Evolutionary conservation across 2,797 vertebrate species (phyloP).

Genomic region (Thamnophis elegans): DNA sequence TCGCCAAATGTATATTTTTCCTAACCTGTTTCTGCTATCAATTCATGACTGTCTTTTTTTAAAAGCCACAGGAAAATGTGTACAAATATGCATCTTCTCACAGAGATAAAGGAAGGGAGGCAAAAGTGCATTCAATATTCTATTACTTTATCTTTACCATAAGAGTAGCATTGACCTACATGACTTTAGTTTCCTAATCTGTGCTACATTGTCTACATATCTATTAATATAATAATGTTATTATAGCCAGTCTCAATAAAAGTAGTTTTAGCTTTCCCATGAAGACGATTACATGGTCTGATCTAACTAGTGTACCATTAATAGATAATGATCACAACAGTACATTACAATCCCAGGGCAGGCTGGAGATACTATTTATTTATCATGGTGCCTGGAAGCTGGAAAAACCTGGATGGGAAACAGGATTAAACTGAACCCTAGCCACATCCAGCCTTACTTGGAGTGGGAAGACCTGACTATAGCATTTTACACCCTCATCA

Average conservation of each 20-base stretch:
- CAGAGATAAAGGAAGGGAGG: background rate
- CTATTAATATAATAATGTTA: background rate
- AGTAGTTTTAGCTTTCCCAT: background rate
- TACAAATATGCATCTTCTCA: background rate
- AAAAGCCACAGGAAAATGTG: background rate
- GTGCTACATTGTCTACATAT: background rate
- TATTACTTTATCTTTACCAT: background rate
- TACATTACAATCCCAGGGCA: background rate
- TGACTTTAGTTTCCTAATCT: background rate
- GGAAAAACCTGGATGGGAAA: background rate
- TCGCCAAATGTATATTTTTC: background rate
- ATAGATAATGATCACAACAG: background rate
- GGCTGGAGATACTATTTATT: background rate
- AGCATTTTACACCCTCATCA: background rate
- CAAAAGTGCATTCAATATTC: background rate
- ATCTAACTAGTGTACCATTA: background rate
- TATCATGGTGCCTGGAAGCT: background rate
- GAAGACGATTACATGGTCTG: background rate
- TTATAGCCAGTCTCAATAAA: background rate
- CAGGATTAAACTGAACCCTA: background rate
- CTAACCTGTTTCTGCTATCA: background rate
- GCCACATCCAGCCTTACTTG: background rate
- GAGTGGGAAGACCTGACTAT: background rate
- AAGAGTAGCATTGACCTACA: background rate
- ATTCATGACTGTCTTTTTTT: background rate